phyloP scores from a whole-genome alignment of 2,113 vertebrate species.

The Rhinoderma darwinii region DNA sequence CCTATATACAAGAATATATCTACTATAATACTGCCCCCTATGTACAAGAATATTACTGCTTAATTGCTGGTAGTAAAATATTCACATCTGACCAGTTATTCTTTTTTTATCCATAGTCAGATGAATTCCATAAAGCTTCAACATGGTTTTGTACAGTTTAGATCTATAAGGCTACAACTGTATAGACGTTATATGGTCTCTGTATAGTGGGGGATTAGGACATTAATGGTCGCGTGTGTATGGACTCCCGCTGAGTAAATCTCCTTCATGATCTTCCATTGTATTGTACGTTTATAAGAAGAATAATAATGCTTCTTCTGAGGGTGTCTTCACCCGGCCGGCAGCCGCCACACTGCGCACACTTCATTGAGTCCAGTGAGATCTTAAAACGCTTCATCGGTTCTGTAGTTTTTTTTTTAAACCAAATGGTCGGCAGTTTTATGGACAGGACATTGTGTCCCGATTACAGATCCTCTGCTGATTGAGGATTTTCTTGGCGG shows the following conservation, averaged over 20 bases:
- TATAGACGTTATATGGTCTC: neutral
- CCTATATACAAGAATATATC: no score
- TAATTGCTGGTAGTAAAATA: no score
- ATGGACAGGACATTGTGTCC: neutral
- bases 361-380: neutral
- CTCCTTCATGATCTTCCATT: neutral
- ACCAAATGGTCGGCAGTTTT: neutral
- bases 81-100: no score
- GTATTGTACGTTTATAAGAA: neutral
- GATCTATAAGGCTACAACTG: no score
- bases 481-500: neutral
- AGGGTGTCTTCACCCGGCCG: neutral
- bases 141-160: no score
- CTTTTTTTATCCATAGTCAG: no score
- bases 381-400: slow-evolving; percentile 17
- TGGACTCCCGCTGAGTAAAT: neutral
- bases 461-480: slow-evolving; percentile 11
- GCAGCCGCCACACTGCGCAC: neutral
- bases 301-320: neutral
- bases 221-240: neutral
- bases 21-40: no score
- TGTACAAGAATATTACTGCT: no score
- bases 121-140: no score
- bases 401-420: neutral
- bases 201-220: neutral